Percentiles rank a stretch among this genome's conserved stretches.
phyloP scores from a whole-genome alignment of 2,888 invertebrate species.

The Oligia latruncula region DNA sequence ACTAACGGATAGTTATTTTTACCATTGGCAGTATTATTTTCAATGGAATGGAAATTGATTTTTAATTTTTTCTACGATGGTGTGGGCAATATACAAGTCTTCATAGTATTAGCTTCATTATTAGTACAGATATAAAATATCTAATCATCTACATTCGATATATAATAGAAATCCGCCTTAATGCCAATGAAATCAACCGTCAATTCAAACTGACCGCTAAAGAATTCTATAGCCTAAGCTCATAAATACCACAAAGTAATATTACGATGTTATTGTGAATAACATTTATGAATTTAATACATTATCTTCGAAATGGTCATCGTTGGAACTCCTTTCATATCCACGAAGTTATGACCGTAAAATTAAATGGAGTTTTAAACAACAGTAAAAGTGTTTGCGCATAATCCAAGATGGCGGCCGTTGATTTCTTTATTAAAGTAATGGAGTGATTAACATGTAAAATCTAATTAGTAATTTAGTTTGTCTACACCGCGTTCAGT shows the following conservation, averaged over 20 bases:
- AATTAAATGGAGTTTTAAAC: conserved; percentile 39
- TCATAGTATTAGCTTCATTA: neutral
- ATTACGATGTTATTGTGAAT: conserved; percentile 33
- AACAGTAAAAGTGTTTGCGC: conserved; percentile 41
- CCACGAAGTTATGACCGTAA: conserved; percentile 46
- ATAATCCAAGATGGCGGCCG: conserved; percentile 16
- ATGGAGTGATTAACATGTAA: conserved; percentile 19
- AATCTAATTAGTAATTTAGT: conserved; percentile 1
- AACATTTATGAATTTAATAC: conserved; percentile 31
- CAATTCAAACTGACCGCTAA: conserved; percentile 21
- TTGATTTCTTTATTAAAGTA: conserved; percentile 26
- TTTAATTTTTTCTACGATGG: too few relatives aligned
- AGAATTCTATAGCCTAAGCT: neutral
- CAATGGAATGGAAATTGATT: neutral
- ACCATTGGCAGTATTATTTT: neutral
- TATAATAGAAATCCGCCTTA: conserved; percentile 16
- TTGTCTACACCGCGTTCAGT: conserved; percentile 1
- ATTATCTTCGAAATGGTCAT: conserved; percentile 43
- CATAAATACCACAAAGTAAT: conserved; percentile 39
- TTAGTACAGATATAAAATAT: neutral
- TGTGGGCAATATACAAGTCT: neutral
- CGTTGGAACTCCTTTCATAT: conserved; percentile 35
- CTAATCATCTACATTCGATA: neutral
- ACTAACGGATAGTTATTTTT: neutral
- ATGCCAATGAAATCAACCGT: neutral